A percentile compares a stretch with the other conserved stretches of the same genome.
Evolutionary conservation across 2,888 invertebrate species (phyloP).

Genomic region (Dicycla oo): DNA sequence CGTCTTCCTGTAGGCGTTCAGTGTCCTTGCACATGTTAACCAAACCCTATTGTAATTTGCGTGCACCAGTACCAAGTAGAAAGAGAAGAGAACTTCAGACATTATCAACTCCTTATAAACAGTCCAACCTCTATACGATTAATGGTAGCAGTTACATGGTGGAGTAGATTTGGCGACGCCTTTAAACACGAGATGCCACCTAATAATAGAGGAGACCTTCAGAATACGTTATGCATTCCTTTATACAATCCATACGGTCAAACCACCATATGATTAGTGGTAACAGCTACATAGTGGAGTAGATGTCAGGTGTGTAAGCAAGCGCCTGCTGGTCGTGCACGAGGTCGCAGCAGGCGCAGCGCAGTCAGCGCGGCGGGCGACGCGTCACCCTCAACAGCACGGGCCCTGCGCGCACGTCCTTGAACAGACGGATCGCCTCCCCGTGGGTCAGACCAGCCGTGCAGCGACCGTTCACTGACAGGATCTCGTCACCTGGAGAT

Average conservation of each 20-base stretch:
- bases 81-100: not conserved
- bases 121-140: not conserved
- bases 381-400: slow-evolving; percentile 94
- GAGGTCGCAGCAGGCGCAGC: slow-evolving; percentile 87
- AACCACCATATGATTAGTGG: not conserved
- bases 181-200: not conserved
- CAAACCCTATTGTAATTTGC: not conserved
- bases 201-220: too few species aligned
- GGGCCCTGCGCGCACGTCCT: slow-evolving; percentile 94
- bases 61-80: not conserved
- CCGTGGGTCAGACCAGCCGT: slow-evolving; percentile 94
- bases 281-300: slow-evolving; percentile 78
- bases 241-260: not conserved
- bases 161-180: not conserved
- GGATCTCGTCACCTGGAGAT: slow-evolving; percentile 94
- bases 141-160: not conserved
- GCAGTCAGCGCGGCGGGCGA: slow-evolving; percentile 86
- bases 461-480: slow-evolving; percentile 94
- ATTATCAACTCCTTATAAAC: not conserved
- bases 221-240: not conserved
- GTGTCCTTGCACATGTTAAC: not conserved
- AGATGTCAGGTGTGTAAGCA: slow-evolving; percentile 68
- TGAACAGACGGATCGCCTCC: slow-evolving; percentile 95
- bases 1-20: not conserved
- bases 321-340: slow-evolving; percentile 82